phyloP scores from a whole-genome alignment of 2,888 invertebrate genomes.

The Oligia latruncula region DNA sequence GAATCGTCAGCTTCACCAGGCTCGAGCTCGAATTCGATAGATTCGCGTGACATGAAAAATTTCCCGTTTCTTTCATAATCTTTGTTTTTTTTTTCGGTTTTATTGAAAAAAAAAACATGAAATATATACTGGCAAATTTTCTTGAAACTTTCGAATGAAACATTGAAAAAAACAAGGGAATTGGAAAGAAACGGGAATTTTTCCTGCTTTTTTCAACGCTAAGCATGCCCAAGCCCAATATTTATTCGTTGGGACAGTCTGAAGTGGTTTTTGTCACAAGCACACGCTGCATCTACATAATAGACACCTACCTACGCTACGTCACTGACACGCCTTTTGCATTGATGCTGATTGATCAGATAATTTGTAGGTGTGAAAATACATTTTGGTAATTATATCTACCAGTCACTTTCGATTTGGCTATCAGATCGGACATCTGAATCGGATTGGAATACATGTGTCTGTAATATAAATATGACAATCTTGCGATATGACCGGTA shows the following conservation, averaged over 20 bases:
- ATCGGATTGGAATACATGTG: not conserved
- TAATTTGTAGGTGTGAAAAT: not conserved
- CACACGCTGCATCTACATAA: not conserved
- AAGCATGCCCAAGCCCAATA: not conserved
- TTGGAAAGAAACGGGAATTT: too few relatives aligned
- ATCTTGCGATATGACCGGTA: conserved; percentile 11
- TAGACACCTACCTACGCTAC: not conserved
- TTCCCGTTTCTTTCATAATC: too few relatives aligned
- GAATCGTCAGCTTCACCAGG: too few relatives aligned
- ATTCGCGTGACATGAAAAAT: too few relatives aligned
- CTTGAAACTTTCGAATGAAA: too few relatives aligned
- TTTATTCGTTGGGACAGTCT: not conserved
- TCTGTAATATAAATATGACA: not conserved
- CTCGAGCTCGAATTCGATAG: too few relatives aligned
- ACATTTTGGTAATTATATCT: conserved; percentile 1
- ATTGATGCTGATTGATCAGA: not conserved
- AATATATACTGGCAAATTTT: too few relatives aligned
- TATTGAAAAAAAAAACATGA: too few relatives aligned
- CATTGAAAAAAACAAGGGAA: too few relatives aligned
- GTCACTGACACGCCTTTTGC: not conserved
- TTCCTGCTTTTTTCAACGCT: too few relatives aligned
- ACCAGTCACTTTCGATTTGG: not conserved
- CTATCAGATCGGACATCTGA: conserved; percentile 9
- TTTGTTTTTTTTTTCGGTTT: too few relatives aligned
- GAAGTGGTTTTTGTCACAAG: not conserved